Evolutionary conservation across 1,140 invertebrate genomes (phyloP), one percentile per base, ranked within the genome.

Genomic region (Nasonia longicornis): DNA sequence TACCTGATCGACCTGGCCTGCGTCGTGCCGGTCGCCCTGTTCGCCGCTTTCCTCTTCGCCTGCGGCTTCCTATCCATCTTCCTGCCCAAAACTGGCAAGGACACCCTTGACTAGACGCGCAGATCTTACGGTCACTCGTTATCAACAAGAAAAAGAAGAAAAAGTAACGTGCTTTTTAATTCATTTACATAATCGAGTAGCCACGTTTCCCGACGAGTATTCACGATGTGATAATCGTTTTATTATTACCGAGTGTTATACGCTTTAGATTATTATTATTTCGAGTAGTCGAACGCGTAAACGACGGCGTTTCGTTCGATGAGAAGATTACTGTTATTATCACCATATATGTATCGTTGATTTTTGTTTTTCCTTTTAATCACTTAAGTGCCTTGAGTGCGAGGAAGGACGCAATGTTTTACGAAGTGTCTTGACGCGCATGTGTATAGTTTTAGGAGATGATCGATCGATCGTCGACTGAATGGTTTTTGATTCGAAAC

Each of bases 1-100:
- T 94, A 94, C 86, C 89, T 95, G 26, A 94, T 95, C 75, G 95
- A 95, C 89, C 90, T 95, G 77, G 94, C 94, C 85, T 95, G 94
- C 85, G 92, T 93, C 48, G 89, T 95, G 80, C 94, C 94, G 11
- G 93, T 95, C 35, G 91, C 93, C 35, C 84, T 95, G 42, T 95
- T 95, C 87, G 92, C 94, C 85, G 91, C 92, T 85, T 93, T 95
- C 90, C 88, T 95, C 63, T 93, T 95, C 82, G 90, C 91, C 84
- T 94, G 93, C 88, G 94, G 93, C 79, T 87, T 94, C 78, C 89
- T 95, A 66, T 94, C 93, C 86, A 92, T 94, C 86, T 89, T 94
- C 85, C 88, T 95, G 83, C 94, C 94, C 83, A 94, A 92, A 86
- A 94, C 94, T 64, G 94, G 94, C 71, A 92, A 92, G 86, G 93